Conservation (phyloP, 2,113 vertebrate genomes). For the Muntiacus muntjak region DNA sequence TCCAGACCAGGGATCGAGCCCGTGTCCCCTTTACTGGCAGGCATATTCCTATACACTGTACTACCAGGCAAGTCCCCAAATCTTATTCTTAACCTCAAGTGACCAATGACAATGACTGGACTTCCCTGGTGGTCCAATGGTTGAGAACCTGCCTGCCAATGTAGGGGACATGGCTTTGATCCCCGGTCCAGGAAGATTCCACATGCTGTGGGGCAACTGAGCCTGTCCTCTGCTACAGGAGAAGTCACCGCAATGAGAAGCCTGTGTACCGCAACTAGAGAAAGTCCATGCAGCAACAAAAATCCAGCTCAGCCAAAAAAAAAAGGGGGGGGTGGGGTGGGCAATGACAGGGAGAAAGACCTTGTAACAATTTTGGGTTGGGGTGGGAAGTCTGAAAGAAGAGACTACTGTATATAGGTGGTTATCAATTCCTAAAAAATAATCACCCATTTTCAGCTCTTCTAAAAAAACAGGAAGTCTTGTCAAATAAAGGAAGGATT, state of each 20-base stretch:
- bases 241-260: background rate
- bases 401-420: background rate
- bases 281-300: background rate
- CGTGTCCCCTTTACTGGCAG: background rate
- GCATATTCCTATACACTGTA: background rate
- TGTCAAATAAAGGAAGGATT: no score
- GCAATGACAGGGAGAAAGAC: background rate
- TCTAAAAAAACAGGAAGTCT: constrained; percentile 19
- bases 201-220: background rate
- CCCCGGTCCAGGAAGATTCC: background rate
- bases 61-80: background rate
- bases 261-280: background rate
- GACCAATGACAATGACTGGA: background rate
- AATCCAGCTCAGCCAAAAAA: background rate
- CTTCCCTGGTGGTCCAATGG: background rate
- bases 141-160: background rate
- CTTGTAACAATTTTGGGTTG: background rate
- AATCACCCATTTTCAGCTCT: background rate
- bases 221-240: background rate
- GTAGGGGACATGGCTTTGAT: background rate
- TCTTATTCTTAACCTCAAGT: background rate
- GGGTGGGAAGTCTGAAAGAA: background rate
- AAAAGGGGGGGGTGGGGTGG: rapidly evolving
- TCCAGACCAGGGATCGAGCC: background rate
- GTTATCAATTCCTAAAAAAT: background rate